Conservation (phyloP, 1,140 invertebrate species). For the Luehdorfia chinensis region DNA sequence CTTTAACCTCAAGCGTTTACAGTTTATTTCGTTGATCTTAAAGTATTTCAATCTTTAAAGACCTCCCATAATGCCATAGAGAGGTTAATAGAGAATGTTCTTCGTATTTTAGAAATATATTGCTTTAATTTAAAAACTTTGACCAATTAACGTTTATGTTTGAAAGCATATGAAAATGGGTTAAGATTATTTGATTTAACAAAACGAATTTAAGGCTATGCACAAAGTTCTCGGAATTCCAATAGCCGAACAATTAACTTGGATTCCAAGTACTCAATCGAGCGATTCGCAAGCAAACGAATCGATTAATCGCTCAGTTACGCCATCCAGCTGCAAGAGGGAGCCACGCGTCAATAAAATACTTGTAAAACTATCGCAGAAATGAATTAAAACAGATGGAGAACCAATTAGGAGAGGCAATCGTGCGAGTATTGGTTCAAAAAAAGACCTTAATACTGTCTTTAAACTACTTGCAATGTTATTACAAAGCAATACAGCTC, state of each 20-base stretch:
- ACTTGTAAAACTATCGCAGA: conserved; percentile 75
- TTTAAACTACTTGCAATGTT: conserved; percentile 33
- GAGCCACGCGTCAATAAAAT: conserved; percentile 73
- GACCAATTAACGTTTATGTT: neutral
- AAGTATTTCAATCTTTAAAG: too few species aligned
- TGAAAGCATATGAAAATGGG: too few species aligned
- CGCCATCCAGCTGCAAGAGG: conserved; percentile 53
- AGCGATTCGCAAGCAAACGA: conserved; percentile 59
- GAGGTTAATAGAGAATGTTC: conserved; percentile 13
- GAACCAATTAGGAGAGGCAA: conserved; percentile 75
- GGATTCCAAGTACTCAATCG: conserved; percentile 42
- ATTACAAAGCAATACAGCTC: conserved; percentile 33
- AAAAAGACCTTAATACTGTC: conserved; percentile 52
- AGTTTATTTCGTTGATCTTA: conserved; percentile 19
- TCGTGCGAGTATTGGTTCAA: conserved; percentile 65
- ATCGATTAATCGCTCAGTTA: conserved; percentile 69
- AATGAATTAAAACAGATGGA: conserved; percentile 75
- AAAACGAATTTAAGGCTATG: too few species aligned
- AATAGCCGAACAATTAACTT: conserved; percentile 46
- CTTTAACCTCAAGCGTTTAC: conserved; percentile 21
- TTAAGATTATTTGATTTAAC: conserved; percentile 1
- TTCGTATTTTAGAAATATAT: neutral
- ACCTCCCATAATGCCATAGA: conserved; percentile 46
- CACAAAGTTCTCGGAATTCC: neutral
- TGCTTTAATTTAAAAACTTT: neutral